Base-by-base conservation (phyloP, 2,113 vertebrate species). In the Gymnarchus niloticus region DNA sequence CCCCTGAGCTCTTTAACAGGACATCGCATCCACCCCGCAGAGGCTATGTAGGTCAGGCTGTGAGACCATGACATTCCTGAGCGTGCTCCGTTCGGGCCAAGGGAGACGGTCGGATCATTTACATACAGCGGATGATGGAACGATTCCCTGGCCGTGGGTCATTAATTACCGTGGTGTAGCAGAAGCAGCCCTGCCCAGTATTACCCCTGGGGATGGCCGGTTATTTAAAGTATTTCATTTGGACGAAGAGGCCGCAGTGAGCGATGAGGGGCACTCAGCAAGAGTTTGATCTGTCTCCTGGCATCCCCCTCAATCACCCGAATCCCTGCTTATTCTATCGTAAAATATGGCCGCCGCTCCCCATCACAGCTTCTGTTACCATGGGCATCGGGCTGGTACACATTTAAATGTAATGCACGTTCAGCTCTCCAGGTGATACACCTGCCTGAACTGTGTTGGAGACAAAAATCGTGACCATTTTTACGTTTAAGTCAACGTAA, bases 11-110 rank as follows among this genome's bases (percentile, higher is more conserved):
- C 57, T 25, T 83, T 82, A 83, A 69, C 33, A 8, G 81, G 52
- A 77, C 21, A 28, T 2, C 5, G 46, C n/a, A 37, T 86, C 81
- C 81, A 56, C 77, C 82, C 81, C 65, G 51, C 12, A 23, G 52
- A 86, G 81, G 48, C 52, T 44, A 76, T 86, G 81, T 86, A 77
- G 86, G 82, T 86, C 86, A 86, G 59, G 54, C n/a, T 46, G 86
- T 5, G 25, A 46, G 56, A 2, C 23, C 51, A 28, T 21, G 41
- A 56, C 52, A 37, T 57, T 56, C 56, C 73, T 81, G 65, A 78
- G 65, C 57, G 51, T 21, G 51, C n/a, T 33, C 56, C 54, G 54
- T 41, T 83, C 81, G 76, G 54, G 69, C 81, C 52, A 12, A 2
- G 8, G n/a, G 10, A 83, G 86, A 77, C 86, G 76, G 86, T 33